Evolutionary conservation across 2,113 vertebrate genomes (phyloP), one percentile per base, ranked within the genome.

Genomic region (Sinocyclocheilus grahami): DNA sequence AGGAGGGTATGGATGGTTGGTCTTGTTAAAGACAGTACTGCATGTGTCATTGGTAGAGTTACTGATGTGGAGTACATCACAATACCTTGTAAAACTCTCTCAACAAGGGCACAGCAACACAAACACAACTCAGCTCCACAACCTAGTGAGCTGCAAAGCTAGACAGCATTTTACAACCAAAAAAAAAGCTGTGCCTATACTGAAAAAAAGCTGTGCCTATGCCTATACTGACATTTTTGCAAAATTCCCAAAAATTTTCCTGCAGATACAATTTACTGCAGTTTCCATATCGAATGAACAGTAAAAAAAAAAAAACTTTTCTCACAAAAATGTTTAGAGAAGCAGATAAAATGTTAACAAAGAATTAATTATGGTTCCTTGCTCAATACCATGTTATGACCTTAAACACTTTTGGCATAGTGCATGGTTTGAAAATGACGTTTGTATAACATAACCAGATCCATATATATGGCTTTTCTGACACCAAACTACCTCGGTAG

Each of bases 21-120:
- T 20, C 13, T 80, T 71, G 72, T 37, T 72, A 86, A 83, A 74
- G 20, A 9, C 83, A 69, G 30, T 24, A 6, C 69, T 76, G 71
- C 33, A 76, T 27, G 82, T 76, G 30, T 88, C 58, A 82, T 55
- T 85, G 42, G 55, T 53, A 33, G 46, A 82, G 58, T 33, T 78
- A 78, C 6, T 83, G 81, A 87, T 27, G 37, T 82, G 37, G 8
- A 67, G 37, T 65, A 42, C 5, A 13, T 30, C 16, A 51, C 24
- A 3, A 33, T n/a, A 83, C 18, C 65, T 83, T 10, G 30, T 42
- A 48, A 78, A 55, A 55, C 76, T 78, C 58, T 9, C 37, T 60
- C 16, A 39, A 62, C 51, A 58, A 78, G 76, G 76, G 48, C 51
- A 78, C 3, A 20, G 9, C 16, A 78, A 33, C 51, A 58, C 84